phyloP scores from a whole-genome alignment of 2,888 invertebrate species.

The Cheilosia vulpina region DNA sequence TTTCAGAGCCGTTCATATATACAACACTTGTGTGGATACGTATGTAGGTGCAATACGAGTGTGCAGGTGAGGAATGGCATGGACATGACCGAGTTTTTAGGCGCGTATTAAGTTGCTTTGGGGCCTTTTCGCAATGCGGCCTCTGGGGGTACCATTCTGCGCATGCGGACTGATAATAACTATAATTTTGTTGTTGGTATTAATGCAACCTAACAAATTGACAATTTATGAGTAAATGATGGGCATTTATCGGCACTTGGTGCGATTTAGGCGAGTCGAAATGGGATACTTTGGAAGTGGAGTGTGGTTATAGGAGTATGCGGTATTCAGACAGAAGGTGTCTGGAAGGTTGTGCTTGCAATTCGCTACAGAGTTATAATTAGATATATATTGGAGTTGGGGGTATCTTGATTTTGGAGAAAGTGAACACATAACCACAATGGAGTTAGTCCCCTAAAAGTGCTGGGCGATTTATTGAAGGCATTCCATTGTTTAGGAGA shows the following conservation, averaged over 20 bases:
- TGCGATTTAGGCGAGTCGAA: constrained; percentile 17
- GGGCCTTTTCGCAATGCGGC: constrained; percentile 76
- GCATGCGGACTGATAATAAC: constrained; percentile 43
- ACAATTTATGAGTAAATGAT: constrained; percentile 74
- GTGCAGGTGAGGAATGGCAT: constrained; percentile 53
- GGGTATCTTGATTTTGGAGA: no score
- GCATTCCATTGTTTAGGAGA: no score
- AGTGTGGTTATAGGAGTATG: not conserved
- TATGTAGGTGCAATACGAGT: constrained; percentile 25
- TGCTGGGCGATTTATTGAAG: no score
- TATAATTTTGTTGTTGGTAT: constrained; percentile 69
- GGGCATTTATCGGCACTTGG: constrained; percentile 37
- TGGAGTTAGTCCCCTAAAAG: no score
- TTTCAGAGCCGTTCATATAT: not conserved
- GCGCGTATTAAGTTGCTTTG: constrained; percentile 78
- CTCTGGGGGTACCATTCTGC: constrained; percentile 30
- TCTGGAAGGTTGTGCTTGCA: not conserved
- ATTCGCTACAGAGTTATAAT: not conserved
- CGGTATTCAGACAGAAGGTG: not conserved
- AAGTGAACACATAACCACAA: no score
- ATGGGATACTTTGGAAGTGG: constrained; percentile 16
- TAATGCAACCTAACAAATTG: constrained; percentile 76
- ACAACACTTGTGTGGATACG: constrained; percentile 45
- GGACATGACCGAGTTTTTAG: constrained; percentile 77
- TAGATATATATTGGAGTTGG: no score